phyloP scores from a whole-genome alignment of 1,140 invertebrate genomes.

The Diabrotica undecimpunctata region DNA sequence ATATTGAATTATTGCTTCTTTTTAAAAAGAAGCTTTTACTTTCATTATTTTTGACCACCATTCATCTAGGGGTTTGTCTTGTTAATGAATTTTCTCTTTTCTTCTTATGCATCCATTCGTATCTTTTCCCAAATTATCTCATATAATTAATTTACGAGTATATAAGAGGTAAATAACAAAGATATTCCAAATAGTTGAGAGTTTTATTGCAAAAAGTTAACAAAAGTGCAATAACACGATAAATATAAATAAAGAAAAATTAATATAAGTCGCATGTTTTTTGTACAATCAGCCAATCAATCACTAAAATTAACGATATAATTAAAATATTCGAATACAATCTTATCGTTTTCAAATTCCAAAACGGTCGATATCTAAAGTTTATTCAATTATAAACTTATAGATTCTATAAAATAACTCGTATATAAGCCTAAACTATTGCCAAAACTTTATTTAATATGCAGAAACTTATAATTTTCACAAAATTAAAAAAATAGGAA shows the following conservation, averaged over 20 bases:
- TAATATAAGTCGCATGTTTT: constrained; percentile 3
- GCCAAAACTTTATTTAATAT: not conserved
- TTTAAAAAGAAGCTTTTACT: too few relatives aligned
- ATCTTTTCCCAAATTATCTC: too few relatives aligned
- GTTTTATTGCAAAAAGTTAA: constrained; percentile 1
- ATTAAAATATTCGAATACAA: not conserved
- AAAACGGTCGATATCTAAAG: not conserved
- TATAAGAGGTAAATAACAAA: too few relatives aligned
- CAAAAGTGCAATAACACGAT: not conserved
- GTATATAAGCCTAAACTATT: not conserved
- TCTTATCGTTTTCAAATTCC: not conserved
- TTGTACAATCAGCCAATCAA: not conserved
- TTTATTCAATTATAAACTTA: not conserved
- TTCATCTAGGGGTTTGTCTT: too few relatives aligned
- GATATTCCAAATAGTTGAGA: too few relatives aligned
- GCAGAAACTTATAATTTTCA: not conserved
- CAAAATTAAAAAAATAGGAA: not conserved
- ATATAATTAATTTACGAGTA: too few relatives aligned
- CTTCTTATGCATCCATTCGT: too few relatives aligned
- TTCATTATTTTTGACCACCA: too few relatives aligned
- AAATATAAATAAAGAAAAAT: not conserved
- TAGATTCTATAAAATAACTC: not conserved
- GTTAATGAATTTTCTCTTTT: too few relatives aligned
- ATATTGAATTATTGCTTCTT: too few relatives aligned
- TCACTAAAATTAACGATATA: not conserved